phyloP scores from a whole-genome alignment of 2,888 invertebrate species.

The Octonoba sinensis region DNA sequence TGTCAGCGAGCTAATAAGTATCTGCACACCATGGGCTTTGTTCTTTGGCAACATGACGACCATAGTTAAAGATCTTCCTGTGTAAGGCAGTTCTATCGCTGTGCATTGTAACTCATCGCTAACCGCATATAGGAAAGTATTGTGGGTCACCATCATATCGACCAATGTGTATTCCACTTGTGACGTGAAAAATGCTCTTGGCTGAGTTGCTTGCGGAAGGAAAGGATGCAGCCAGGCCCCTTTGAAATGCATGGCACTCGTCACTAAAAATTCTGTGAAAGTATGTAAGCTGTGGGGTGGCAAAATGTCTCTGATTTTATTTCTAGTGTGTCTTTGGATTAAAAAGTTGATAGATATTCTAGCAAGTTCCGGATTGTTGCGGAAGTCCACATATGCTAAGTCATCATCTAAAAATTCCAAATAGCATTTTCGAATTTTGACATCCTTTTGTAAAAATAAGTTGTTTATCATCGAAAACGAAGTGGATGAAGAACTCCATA shows the following conservation, averaged over 20 bases:
- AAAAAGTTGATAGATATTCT: slow-evolving; percentile 81
- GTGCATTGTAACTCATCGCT: slow-evolving; percentile 64
- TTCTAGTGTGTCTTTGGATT: slow-evolving; percentile 84
- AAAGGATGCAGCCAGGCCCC: slow-evolving; percentile 66
- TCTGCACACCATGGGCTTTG: slow-evolving; percentile 61
- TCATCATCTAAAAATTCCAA: slow-evolving; percentile 77
- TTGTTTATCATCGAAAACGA: slow-evolving; percentile 77
- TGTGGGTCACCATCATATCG: slow-evolving; percentile 63
- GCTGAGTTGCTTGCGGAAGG: slow-evolving; percentile 54
- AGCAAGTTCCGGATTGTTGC: slow-evolving; percentile 73
- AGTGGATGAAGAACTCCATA: slow-evolving; percentile 14
- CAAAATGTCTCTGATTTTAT: slow-evolving; percentile 85
- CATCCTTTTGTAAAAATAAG: slow-evolving; percentile 77
- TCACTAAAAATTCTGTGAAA: slow-evolving; percentile 64
- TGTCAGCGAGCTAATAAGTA: slow-evolving; percentile 51
- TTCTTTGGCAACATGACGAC: slow-evolving; percentile 65
- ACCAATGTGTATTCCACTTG: slow-evolving; percentile 21
- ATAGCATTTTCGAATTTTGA: slow-evolving; percentile 70
- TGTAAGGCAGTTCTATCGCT: slow-evolving; percentile 65
- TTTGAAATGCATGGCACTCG: slow-evolving; percentile 65
- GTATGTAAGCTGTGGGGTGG: slow-evolving; percentile 71
- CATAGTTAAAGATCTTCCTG: slow-evolving; percentile 64
- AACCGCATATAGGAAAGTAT: slow-evolving; percentile 59
- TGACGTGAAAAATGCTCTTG: slow-evolving; percentile 37
- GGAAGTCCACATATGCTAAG: slow-evolving; percentile 78